Conservation (phyloP, 1,140 invertebrate genomes). For the Bursaphelenchus mucronatus region DNA sequence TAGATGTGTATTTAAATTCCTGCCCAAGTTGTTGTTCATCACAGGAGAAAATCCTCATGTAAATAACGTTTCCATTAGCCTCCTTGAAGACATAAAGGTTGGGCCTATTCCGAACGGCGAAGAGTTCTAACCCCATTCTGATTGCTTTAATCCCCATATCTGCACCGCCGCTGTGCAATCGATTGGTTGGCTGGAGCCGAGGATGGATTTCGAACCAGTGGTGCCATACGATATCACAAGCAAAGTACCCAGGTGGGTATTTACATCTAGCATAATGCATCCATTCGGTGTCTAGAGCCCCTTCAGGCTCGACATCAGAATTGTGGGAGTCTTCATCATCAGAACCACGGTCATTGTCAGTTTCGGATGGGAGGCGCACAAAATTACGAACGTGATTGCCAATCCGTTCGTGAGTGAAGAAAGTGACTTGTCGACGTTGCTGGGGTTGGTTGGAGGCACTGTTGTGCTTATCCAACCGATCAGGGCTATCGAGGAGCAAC, state of each 20-base stretch:
- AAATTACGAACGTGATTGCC: background rate
- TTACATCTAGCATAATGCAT: slow-evolving; percentile 40
- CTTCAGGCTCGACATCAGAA: slow-evolving; percentile 35
- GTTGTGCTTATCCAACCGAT: background rate
- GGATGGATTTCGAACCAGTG: slow-evolving; percentile 48
- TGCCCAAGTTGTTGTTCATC: background rate
- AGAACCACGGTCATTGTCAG: slow-evolving; percentile 3
- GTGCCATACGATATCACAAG: slow-evolving; percentile 42
- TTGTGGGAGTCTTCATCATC: slow-evolving; percentile 1
- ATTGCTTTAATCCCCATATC: slow-evolving; percentile 33
- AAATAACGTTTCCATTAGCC: slow-evolving; percentile 31
- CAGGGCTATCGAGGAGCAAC: slow-evolving; percentile 23
- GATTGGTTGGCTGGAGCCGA: slow-evolving; percentile 31
- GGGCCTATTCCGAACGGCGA: slow-evolving; percentile 38
- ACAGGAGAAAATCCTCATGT: slow-evolving; percentile 26
- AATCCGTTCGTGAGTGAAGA: slow-evolving; percentile 10
- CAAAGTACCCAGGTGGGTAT: slow-evolving; percentile 40
- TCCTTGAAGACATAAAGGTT: slow-evolving; percentile 47
- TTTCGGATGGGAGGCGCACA: background rate
- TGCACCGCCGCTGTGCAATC: slow-evolving; percentile 19
- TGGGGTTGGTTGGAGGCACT: slow-evolving; percentile 16
- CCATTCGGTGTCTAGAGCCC: slow-evolving; percentile 25
- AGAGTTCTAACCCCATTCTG: slow-evolving; percentile 28
- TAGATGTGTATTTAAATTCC: background rate
- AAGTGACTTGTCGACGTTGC: slow-evolving; percentile 20